Evolutionary conservation across 2,797 vertebrate species (phyloP).

Genomic region (Lagodon rhomboides): DNA sequence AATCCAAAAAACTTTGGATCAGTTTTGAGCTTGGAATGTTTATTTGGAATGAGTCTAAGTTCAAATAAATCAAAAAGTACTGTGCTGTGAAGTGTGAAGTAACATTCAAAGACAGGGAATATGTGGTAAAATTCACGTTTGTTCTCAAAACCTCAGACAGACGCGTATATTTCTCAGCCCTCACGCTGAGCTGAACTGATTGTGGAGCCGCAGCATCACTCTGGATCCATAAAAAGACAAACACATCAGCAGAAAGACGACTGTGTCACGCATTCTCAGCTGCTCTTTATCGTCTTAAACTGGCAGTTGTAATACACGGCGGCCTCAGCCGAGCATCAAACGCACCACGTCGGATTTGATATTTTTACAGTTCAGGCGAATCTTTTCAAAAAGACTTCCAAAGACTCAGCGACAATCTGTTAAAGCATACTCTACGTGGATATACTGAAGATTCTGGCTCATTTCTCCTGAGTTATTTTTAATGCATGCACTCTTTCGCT

Average conservation of each 20-base stretch:
- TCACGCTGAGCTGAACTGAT: neutral
- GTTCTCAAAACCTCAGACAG: conserved; percentile 1
- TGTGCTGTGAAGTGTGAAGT: neutral
- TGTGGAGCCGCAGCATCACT: neutral
- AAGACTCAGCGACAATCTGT: conserved; percentile 3
- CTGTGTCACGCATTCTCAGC: neutral
- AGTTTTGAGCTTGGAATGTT: neutral
- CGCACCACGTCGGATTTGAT: neutral
- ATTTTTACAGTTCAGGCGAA: conserved; percentile 6
- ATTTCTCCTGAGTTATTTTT: conserved; percentile 58
- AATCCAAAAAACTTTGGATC: neutral
- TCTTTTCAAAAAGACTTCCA: neutral
- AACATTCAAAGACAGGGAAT: conserved; percentile 5
- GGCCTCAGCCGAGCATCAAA: conserved; percentile 34
- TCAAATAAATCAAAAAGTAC: neutral
- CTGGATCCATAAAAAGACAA: neutral
- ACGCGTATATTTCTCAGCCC: neutral
- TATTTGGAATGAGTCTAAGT: neutral
- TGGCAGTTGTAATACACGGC: neutral
- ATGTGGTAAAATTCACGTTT: neutral
- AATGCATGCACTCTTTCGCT: conserved; percentile 66
- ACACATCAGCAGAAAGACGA: neutral
- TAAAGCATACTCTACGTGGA: neutral
- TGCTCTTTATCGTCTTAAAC: conserved; percentile 7
- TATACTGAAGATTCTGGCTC: conserved; percentile 9